Conservation (phyloP, 1,140 invertebrate species). For the Nasonia longicornis region DNA sequence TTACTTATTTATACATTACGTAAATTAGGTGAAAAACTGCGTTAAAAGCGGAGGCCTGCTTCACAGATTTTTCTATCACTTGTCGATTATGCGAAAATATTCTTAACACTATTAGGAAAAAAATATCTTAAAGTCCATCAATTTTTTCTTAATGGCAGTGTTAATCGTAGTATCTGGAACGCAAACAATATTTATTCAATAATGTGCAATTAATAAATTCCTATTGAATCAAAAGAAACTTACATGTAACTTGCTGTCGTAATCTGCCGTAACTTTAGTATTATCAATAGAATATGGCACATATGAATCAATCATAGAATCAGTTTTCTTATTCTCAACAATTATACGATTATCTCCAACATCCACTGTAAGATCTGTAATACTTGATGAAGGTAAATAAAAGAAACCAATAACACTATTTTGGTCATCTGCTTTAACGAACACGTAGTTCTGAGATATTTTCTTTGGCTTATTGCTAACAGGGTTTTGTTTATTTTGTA, state of each 20-base stretch:
- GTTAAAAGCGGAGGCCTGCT: background rate
- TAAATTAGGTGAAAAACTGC: background rate
- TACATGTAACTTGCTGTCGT: conserved; percentile 75
- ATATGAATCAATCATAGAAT: conserved; percentile 77
- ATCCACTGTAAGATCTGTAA: conserved; percentile 73
- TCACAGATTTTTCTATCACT: background rate
- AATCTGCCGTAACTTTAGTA: conserved; percentile 72
- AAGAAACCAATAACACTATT: conserved; percentile 46
- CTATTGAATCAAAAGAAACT: conserved; percentile 48
- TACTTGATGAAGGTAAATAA: conserved; percentile 70
- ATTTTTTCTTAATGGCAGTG: conserved; percentile 50
- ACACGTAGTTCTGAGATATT: conserved; percentile 53
- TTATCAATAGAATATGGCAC: conserved; percentile 74
- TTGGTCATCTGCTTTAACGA: conserved; percentile 42
- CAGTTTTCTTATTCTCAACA: conserved; percentile 72
- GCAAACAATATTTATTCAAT: conserved; percentile 45
- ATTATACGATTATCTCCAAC: conserved; percentile 80
- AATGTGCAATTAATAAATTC: conserved; percentile 23
- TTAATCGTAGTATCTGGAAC: conserved; percentile 61
- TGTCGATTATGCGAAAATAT: background rate
- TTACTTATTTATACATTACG: background rate
- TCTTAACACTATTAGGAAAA: background rate
- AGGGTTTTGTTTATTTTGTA: background rate
- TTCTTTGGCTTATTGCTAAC: conserved; percentile 8
- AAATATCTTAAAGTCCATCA: background rate